phyloP scores from a whole-genome alignment of 2,113 vertebrate genomes.

The Sapajus apella region DNA sequence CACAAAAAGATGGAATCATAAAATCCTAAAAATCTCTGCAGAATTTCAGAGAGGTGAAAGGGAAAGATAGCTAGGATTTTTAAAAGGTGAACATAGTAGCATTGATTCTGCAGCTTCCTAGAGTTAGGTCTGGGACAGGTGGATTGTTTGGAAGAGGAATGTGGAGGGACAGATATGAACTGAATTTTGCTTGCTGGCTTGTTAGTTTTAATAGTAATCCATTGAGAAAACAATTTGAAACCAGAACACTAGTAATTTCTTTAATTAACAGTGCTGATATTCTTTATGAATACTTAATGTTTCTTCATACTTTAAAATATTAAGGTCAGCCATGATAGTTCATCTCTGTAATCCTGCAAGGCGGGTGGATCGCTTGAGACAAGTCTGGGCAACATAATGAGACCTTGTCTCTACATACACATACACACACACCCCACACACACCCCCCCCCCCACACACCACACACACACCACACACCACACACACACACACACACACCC shows the following conservation, averaged over 20 bases:
- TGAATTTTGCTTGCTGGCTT: background rate
- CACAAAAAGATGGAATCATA: background rate
- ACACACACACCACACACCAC: no score
- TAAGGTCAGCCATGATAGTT: no score
- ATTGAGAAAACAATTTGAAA: background rate
- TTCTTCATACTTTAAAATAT: background rate
- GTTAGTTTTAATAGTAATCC: background rate
- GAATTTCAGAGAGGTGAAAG: background rate
- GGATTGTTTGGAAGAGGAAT: background rate
- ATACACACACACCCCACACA: no score
- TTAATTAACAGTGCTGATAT: background rate
- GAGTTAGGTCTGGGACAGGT: background rate
- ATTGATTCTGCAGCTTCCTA: background rate
- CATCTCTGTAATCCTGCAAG: no score
- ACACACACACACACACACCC: no score
- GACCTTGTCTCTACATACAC: no score
- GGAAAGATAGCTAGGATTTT: background rate
- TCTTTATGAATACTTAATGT: background rate
- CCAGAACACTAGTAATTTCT: background rate
- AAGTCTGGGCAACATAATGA: no score
- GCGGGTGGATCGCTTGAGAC: no score
- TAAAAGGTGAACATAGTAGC: background rate
- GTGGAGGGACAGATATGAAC: background rate
- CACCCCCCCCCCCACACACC: no score
- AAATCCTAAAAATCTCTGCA: background rate